phyloP scores from a whole-genome alignment of 2,797 vertebrate genomes.

The Mormyrus proboscirostris region DNA sequence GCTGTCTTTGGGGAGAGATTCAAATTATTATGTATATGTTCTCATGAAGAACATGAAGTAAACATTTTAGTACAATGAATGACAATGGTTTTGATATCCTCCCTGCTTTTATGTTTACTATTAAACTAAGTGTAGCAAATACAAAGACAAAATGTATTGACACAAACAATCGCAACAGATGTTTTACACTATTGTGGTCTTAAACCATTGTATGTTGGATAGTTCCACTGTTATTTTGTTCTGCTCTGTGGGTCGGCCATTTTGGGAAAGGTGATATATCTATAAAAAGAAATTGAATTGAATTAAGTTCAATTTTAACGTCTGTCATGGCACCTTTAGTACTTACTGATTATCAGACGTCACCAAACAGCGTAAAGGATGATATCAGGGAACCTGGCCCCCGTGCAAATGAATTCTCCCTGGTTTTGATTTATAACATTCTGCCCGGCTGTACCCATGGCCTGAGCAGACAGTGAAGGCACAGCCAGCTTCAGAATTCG shows the following conservation, averaged over 20 bases:
- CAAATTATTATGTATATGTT: conserved; percentile 37
- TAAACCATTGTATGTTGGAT: background rate
- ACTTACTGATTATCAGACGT: background rate
- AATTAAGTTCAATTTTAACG: background rate
- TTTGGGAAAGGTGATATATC: background rate
- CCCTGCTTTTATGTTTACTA: background rate
- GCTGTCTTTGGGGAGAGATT: conserved; percentile 40
- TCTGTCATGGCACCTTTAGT: background rate
- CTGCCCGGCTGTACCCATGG: background rate
- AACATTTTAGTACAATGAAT: conserved; percentile 19
- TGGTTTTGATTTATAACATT: background rate
- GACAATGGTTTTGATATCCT: background rate
- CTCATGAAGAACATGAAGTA: conserved; percentile 4
- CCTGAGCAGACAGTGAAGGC: background rate
- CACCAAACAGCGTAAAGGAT: background rate
- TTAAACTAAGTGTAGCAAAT: background rate
- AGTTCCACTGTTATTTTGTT: background rate
- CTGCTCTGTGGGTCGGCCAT: background rate
- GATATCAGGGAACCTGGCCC: background rate
- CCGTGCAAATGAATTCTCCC: background rate
- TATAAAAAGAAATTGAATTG: background rate
- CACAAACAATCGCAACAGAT: background rate
- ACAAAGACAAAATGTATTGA: background rate
- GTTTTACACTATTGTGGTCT: background rate
- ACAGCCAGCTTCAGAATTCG: background rate